Evolutionary conservation across 2,888 invertebrate genomes (phyloP), one percentile per base, ranked within the genome.

Genomic region (Monochamus alternatus): DNA sequence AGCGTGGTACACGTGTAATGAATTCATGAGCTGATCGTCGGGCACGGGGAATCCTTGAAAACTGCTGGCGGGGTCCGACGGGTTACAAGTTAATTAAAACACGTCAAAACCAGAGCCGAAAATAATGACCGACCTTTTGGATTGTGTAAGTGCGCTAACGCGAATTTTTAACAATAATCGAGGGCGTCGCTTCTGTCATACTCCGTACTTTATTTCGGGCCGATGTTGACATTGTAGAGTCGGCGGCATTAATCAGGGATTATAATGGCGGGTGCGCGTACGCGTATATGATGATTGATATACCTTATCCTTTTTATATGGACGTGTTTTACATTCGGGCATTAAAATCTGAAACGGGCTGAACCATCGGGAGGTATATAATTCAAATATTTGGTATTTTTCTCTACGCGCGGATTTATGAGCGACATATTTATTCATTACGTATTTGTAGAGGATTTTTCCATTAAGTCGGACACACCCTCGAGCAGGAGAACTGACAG

Each of bases 251-350:
- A 59, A 68, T 68, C 68, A 59, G 38, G 59, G 59, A 68, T 68
- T 59, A 52, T 68, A 68, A 68, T 59, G 68, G 44, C 14, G 51
- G 30, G 52, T 52, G 32, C 52, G 32, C 9, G 52, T 52, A 31
- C 52, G 32, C 9, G 32, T 3, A 51, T 30, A 32, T 64, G 32
- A 44, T 68, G 68, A 68, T 59, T 68, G 43, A 68, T 68, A 59
- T 68, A 68, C 68, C 59, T 68, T 68, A 44, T 52, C 9, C 52
- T 66, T 68, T 68, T 68, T 68, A 59, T 58, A 59, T n/a, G 59
- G 52, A 43, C 38, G 44, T 68, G 58, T 59, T 68, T 58, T 68
- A 44, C 30, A 43, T 52, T 52, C 52, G n/a, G 31, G 38, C 43
- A 62, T 55, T 47, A 65, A 51, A 65, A 47, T 30, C 31, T 22